A percentile compares a stretch with the other conserved stretches of the same genome.
Evolutionary conservation across 2,888 invertebrate genomes (phyloP).

Genomic region (Antitype chi): DNA sequence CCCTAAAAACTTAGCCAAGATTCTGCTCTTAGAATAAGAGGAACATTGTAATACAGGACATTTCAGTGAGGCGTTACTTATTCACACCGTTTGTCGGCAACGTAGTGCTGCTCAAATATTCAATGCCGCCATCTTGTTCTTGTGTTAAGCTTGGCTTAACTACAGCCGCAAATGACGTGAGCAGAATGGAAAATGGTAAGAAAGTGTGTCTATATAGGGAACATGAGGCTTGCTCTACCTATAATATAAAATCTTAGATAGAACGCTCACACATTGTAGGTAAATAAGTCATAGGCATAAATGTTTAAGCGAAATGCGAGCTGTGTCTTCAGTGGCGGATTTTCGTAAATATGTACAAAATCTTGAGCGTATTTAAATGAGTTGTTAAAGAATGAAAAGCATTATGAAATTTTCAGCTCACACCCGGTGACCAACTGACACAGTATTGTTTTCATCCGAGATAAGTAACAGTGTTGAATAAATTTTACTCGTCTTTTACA

Average conservation of each 20-base stretch:
- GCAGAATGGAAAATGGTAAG: conserved; percentile 39
- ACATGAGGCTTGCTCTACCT: background rate
- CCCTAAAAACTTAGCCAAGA: conserved; percentile 11
- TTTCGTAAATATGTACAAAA: background rate
- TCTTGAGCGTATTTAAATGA: background rate
- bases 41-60: conserved; percentile 55
- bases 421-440: background rate
- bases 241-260: conserved; percentile 2
- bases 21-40: conserved; percentile 29
- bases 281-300: conserved; percentile 18
- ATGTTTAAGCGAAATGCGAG: conserved; percentile 2
- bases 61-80: conserved; percentile 56
- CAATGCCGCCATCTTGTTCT: conserved; percentile 56
- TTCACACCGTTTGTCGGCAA: conserved; percentile 61
- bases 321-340: background rate
- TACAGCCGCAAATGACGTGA: conserved; percentile 57
- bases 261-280: conserved; percentile 4
- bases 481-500: conserved; percentile 43
- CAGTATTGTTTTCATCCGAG: background rate
- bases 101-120: conserved; percentile 64
- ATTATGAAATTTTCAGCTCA: background rate
- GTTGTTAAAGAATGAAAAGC: background rate
- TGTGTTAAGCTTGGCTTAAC: conserved; percentile 61
- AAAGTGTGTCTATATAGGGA: conserved; percentile 31
- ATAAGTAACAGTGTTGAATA: conserved; percentile 14